Evolutionary conservation across 2,113 vertebrate genomes (phyloP).

Genomic region (Rhinopithecus roxellana): DNA sequence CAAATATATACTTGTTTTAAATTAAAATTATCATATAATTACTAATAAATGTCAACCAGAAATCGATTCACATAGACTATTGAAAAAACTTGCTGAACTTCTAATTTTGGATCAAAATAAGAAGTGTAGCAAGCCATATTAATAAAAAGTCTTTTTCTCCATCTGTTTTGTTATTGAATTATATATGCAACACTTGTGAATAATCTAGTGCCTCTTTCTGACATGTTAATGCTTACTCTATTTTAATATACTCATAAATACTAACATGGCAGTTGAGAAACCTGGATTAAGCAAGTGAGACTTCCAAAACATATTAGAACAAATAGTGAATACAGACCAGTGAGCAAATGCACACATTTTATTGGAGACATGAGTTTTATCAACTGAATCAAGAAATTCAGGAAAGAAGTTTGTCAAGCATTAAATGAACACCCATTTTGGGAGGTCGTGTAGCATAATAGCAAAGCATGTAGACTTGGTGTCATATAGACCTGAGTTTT

Average conservation of each 20-base stretch:
- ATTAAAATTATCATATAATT: neutral
- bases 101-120: neutral
- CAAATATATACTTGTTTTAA: neutral
- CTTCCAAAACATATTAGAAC: neutral
- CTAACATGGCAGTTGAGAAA: neutral
- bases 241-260: constrained; percentile 22
- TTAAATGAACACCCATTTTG: neutral
- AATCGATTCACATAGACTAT: neutral
- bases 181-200: neutral
- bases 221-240: neutral
- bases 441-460: neutral
- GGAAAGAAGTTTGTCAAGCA: neutral
- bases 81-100: constrained; percentile 1
- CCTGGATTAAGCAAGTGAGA: neutral
- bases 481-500: neutral
- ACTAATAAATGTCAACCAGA: neutral
- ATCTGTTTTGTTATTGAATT: neutral
- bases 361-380: neutral
- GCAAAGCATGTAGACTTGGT: neutral
- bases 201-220: neutral
- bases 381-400: neutral
- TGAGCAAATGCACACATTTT: neutral
- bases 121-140: neutral
- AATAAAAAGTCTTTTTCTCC: neutral
- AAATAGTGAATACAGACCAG: neutral